Evolutionary conservation across 23 tunicate species (phyloP).

Genomic region (Styela clava): DNA sequence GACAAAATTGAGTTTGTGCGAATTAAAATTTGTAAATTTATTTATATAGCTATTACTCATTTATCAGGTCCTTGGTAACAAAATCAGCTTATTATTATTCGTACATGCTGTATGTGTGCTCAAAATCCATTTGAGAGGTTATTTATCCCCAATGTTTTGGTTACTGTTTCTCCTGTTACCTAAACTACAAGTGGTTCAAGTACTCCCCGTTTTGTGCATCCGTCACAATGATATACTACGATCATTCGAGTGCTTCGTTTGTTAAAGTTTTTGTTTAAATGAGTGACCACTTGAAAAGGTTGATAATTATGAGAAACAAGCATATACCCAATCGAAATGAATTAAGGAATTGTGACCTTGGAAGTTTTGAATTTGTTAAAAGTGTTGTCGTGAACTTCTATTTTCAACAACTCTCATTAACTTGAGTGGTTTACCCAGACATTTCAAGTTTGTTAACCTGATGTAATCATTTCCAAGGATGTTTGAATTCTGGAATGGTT

Average conservation of each 20-base stretch:
- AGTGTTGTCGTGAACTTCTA: neutral
- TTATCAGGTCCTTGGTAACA: too few relatives aligned
- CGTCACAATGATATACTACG: neutral
- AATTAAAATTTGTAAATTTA: too few relatives aligned
- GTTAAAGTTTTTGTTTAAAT: neutral
- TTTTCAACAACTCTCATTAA: neutral
- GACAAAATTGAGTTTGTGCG: neutral
- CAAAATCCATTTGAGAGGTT: too few relatives aligned
- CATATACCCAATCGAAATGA: neutral
- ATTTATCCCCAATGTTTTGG: constrained; percentile 12
- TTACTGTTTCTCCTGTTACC: constrained; percentile 18
- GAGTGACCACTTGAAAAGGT: neutral
- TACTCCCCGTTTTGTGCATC: neutral
- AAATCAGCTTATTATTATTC: too few relatives aligned
- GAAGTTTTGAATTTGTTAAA: neutral
- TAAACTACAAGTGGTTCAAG: constrained; percentile 12
- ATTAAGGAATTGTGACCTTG: neutral
- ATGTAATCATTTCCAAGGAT: too few relatives aligned
- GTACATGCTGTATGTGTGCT: too few relatives aligned
- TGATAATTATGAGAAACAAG: neutral
- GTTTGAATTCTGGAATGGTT: too few relatives aligned
- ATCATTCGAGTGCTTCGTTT: neutral
- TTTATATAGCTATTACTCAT: too few relatives aligned
- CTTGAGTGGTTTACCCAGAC: neutral
- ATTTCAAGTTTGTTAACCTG: too few relatives aligned